Evolutionary conservation across 2,113 vertebrate genomes (phyloP).

Genomic region (Haplotaxodon microlepis): DNA sequence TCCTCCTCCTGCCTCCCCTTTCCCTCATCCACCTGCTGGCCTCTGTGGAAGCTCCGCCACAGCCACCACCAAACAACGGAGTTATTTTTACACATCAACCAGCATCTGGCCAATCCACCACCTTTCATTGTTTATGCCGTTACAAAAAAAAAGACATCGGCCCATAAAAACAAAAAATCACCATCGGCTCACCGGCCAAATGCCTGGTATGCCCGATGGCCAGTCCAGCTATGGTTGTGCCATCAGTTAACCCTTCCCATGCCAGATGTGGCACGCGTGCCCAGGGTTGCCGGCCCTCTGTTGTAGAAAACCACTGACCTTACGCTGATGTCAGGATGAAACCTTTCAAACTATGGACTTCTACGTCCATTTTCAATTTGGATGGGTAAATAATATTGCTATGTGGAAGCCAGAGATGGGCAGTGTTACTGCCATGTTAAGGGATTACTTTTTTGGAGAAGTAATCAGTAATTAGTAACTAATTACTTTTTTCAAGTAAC

Average conservation of each 20-base stretch:
- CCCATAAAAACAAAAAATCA: not conserved
- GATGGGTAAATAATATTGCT: not conserved
- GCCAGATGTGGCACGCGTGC: not conserved
- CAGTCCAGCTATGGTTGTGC: accelerated
- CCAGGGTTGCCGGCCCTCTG: not conserved
- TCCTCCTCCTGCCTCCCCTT: not conserved
- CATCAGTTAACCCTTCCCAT: not conserved
- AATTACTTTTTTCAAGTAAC: not conserved
- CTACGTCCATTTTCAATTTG: not conserved
- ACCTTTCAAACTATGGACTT: not conserved
- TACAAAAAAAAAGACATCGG: not conserved
- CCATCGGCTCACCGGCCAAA: accelerated
- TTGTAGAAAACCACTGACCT: not conserved
- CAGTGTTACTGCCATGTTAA: not conserved
- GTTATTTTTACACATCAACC: not conserved
- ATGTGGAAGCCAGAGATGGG: not conserved
- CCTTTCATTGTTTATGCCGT: accelerated
- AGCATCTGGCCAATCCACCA: not conserved
- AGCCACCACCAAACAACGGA: not conserved
- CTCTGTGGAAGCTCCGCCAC: not conserved
- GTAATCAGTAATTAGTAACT: not conserved
- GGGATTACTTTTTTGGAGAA: not conserved
- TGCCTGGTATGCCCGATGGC: accelerated
- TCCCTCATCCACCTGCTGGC: not conserved
- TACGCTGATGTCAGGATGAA: not conserved